Evolutionary conservation across 1,140 invertebrate species (phyloP), one percentile per base, ranked within the genome.

Genomic region (Wiebesia pumilae): DNA sequence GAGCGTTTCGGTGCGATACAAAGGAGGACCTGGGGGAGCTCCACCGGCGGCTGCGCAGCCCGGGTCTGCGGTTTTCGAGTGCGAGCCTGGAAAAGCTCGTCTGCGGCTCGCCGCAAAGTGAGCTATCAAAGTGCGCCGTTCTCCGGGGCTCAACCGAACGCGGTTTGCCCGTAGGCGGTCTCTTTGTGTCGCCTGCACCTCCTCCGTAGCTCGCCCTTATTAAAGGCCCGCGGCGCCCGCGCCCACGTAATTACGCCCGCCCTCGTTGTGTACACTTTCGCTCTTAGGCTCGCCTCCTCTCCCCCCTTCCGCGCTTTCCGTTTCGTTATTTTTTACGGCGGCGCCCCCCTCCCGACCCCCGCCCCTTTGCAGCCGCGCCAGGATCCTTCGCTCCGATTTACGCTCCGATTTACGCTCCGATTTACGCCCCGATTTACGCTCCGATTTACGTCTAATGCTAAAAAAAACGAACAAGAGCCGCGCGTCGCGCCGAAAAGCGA

Each of bases 41-140:
- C 33, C 69, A 38, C 69, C 12, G 38, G 19, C 30, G 71, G 38
- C 38, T 24, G 43, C 21, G 43, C 21, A 4, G 14, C 30, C 35
- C 27, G 73, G 27, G 14, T 21, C 10, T 54, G 30, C 40, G 38
- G 14, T 30, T 10, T 38, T 35, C n/a, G 62, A 7, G 65, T 0
- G 43, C 24, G 62, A 33, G 12, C 27, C 81, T 43, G 30, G n/a
- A 33, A 43, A 69, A 62, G 58, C 58, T 62, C 71, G 19, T 14
- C 71, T 16, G 83, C 77, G 84, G 81, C 79, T 54, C 24, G 82
- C 88, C 88, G 83, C 87, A 89, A 89, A 88, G 88, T 89, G 87
- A 89, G 88, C 88, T 80, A 83, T 89, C 88, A 88, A 89, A 88
- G 85, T 51, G 77, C 33, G 67, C 35, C 33, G 81, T 71, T 81